Evolutionary conservation across 2,113 vertebrate species (phyloP).

Genomic region (Thalassarche chlororhynchos): DNA sequence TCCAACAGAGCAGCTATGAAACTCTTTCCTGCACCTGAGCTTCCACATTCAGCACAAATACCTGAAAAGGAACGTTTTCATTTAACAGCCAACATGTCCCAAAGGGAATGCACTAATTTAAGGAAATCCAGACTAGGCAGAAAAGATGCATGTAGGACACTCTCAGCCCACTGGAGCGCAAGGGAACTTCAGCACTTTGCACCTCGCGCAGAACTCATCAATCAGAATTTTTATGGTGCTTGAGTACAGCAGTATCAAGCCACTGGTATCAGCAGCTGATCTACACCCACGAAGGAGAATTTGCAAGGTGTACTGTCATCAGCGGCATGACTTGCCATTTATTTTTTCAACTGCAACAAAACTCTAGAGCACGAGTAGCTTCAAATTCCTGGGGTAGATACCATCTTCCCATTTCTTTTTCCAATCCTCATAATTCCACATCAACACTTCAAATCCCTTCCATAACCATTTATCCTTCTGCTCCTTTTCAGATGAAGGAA

Average conservation of each 20-base stretch:
- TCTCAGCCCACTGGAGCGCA: background rate
- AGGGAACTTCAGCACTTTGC: background rate
- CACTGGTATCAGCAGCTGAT: background rate
- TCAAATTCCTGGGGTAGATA: background rate
- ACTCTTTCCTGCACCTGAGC: background rate
- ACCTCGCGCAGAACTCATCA: background rate
- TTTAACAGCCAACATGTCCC: background rate
- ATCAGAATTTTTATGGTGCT: background rate
- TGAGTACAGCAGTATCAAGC: background rate
- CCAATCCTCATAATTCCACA: background rate
- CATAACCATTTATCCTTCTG: background rate
- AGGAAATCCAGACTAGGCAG: slow-evolving; percentile 7
- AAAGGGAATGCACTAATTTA: background rate
- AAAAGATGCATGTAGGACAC: background rate
- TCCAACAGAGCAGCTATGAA: background rate
- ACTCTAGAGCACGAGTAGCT: background rate
- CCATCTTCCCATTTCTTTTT: background rate
- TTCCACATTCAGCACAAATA: background rate
- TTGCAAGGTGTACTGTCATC: background rate
- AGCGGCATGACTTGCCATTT: background rate
- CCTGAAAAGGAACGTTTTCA: background rate
- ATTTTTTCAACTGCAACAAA: background rate
- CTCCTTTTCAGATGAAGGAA: slow-evolving; percentile 68
- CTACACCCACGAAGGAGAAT: background rate
- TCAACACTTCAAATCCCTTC: background rate